Conservation (phyloP, 2,797 vertebrate species). For the Okamejei kenojei region DNA sequence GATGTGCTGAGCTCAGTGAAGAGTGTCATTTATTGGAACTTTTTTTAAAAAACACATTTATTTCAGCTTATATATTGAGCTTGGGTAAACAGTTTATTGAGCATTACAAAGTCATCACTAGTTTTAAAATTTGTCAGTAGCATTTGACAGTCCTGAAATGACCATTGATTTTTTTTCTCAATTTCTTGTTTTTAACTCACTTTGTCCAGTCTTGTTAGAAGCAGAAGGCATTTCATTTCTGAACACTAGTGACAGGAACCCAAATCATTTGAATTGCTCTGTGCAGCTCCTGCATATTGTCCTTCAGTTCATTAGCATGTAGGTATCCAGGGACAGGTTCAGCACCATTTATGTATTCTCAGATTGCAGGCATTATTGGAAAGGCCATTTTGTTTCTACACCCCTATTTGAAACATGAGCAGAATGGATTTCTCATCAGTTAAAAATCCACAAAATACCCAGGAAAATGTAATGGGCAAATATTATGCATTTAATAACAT, state of each 20-base stretch:
- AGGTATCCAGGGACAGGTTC: background rate
- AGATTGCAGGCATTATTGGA: too few species aligned
- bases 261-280: background rate
- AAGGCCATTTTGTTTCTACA: too few species aligned
- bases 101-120: background rate
- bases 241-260: background rate
- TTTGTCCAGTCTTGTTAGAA: background rate
- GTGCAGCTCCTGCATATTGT: background rate
- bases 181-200: background rate
- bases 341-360: too few species aligned
- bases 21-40: background rate
- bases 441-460: too few species aligned
- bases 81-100: background rate
- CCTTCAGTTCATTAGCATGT: background rate
- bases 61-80: background rate
- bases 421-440: too few species aligned
- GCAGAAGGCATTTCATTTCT: background rate
- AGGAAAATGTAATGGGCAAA: too few species aligned
- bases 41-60: background rate
- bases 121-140: background rate
- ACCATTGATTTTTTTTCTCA: background rate
- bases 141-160: background rate
- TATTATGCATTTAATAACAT: too few species aligned
- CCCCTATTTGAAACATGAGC: too few species aligned
- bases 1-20: too few species aligned